Percentiles rank a stretch among this genome's conserved stretches.
Conservation (phyloP, 2,797 vertebrate genomes). For the Paedocypris micromegethes region DNA sequence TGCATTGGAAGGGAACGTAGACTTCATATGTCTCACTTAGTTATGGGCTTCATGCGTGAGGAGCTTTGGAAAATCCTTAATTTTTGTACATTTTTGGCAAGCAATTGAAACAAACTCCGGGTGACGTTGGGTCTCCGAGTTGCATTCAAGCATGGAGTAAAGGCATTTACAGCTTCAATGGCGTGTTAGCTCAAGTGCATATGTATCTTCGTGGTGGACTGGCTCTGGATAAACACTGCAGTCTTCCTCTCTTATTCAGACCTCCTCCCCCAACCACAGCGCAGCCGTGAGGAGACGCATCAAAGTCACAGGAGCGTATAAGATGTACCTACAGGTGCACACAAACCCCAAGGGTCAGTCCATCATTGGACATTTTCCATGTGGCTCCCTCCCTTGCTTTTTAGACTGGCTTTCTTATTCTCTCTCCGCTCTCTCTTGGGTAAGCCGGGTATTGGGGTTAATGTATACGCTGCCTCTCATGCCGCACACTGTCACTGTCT, state of each 20-base stretch:
- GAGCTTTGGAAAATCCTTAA: slow-evolving; percentile 27
- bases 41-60: slow-evolving; percentile 18
- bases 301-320: slow-evolving; percentile 15
- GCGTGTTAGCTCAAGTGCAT: slow-evolving; percentile 1
- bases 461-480: slow-evolving; percentile 18
- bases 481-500: slow-evolving; percentile 17
- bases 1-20: background rate
- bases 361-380: slow-evolving; percentile 14
- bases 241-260: background rate
- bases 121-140: slow-evolving; percentile 6
- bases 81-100: slow-evolving; percentile 1
- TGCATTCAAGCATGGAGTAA: background rate
- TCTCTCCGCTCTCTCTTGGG: slow-evolving; percentile 18
- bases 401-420: slow-evolving; percentile 3
- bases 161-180: background rate
- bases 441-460: slow-evolving; percentile 32
- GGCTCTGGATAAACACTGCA: background rate
- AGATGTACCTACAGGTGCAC: slow-evolving; percentile 28
- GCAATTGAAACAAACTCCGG: slow-evolving; percentile 6
- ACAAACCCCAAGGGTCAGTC: background rate
- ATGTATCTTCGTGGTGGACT: slow-evolving; percentile 3
- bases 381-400: background rate
- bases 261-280: background rate
- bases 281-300: background rate
- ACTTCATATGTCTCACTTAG: background rate